Base-by-base conservation (phyloP, 2,888 invertebrate genomes). In the Lycocerus yunnanus region DNA sequence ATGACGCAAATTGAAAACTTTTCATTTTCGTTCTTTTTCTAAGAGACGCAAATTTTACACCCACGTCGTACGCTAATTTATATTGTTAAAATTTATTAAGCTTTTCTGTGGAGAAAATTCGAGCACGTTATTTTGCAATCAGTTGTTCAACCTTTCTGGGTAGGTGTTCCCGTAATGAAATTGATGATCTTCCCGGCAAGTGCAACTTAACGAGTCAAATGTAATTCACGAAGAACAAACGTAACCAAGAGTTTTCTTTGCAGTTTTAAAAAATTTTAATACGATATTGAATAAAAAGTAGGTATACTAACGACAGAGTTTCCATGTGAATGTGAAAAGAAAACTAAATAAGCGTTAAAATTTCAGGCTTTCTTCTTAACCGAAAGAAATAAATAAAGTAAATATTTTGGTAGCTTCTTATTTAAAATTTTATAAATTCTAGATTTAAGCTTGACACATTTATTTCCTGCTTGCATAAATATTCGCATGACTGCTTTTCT, bases 401-500 rank as follows among this genome's bases (percentile, higher is more conserved):
- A 43, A 43, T 43, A 43, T 43, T 43, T n/a, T 43, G n/a, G 43
- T 43, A n/a, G n/a, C n/a, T 43, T n/a, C n/a, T 43, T 43, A 43
- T 43, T 43, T 43, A 43, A 43, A 43, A 43, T 43, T 43, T 43
- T 43, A 70, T 71, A 71, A 71, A 71, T 71, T 71, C 66, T 66
- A 21, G n/a, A 71, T 71, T 20, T 21, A 15, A 58, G 58, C 58
- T 20, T 27, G 66, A 66, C 71, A 58, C 66, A 66, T 66, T 63
- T 66, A 69, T 16, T 18, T 58, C 43, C 66, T 71, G 18, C 58
- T 66, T 65, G 66, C 11, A 15, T n/a, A 43, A 71, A 71, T 71
- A 71, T 71, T 71, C 58, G 66, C 66, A 66, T 16, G n/a, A 58
- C 43, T 20, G 71, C 66, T 71, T 69, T 71, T 66, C 58, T 65